Conservation (phyloP, 1,140 invertebrate genomes). For the Drepana arcuata region DNA sequence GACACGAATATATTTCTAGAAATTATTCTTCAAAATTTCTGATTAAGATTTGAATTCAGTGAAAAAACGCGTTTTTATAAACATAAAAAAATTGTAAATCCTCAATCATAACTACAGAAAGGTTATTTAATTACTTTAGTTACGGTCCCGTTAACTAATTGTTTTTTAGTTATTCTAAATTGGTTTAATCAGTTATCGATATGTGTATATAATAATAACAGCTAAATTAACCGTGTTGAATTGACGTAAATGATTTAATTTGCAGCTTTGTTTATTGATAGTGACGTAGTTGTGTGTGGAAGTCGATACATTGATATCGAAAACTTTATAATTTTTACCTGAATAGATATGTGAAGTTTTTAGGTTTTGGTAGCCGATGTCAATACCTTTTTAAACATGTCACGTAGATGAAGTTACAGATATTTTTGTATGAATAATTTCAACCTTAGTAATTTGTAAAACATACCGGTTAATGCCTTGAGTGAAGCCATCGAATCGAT, state of each 20-base stretch:
- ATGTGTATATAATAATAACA: too few relatives aligned
- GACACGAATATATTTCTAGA: not conserved
- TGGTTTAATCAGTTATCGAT: conserved; percentile 28
- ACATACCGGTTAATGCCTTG: not conserved
- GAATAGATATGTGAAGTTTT: too few relatives aligned
- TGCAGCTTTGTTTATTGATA: too few relatives aligned
- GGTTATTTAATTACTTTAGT: not conserved
- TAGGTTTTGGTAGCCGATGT: too few relatives aligned
- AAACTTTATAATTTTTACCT: too few relatives aligned
- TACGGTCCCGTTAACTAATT: too few relatives aligned
- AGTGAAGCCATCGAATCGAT: not conserved
- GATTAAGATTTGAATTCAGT: not conserved
- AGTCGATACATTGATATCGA: too few relatives aligned
- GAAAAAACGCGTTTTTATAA: not conserved
- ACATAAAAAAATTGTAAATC: not conserved
- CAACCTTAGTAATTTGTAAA: not conserved
- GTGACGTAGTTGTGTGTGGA: too few relatives aligned
- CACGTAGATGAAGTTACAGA: not conserved
- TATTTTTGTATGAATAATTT: not conserved
- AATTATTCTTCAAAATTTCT: not conserved
- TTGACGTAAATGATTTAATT: too few relatives aligned
- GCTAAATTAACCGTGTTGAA: too few relatives aligned
- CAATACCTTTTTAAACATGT: not conserved
- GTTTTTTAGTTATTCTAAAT: conserved; percentile 29
- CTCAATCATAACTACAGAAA: not conserved